Base-by-base conservation (phyloP, 2,888 invertebrate genomes). In the Phragmatobia fuliginosa region DNA sequence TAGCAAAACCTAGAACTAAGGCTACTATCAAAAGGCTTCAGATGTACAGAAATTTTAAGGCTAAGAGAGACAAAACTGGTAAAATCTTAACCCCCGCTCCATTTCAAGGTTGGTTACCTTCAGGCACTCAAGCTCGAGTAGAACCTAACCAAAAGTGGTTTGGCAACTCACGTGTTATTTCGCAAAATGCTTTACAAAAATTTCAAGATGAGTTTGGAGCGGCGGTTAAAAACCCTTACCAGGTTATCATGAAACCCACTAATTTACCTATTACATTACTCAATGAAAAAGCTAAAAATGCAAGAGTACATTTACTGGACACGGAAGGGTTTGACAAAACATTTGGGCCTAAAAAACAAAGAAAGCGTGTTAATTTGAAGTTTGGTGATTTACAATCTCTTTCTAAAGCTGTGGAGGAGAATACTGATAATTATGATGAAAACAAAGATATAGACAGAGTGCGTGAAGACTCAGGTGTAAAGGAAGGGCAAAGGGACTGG, bases 131-230 rank as follows among this genome's bases (percentile, higher is more conserved):
- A 88, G 98, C 99, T 41, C 96, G 99, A 72, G 98, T 99, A 0
- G 99, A 99, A 92, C 99, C 99, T 3, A 99, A 98, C 82, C 98
- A 99, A 84, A 98, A 98, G 90, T 99, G 99, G 99, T 99, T 99
- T 92, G 99, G 99, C 25, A 99, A 99, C 90, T 99, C 99, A 0
- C 96, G 99, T 76, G 99, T 99, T 0, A 98, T 99, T 80, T 98
- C 99, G 0, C 99, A 99, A 92, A 97, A 96, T 85, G 97, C 98
- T 0, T 88, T 98, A 41, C 98, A 98, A 90, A 98, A 98, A 87
- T 98, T 98, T 86, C 98, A 99, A 95, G 98, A 98, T 59, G 99
- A 99, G 93, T 96, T 99, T 88, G 99, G 99, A 28, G 98, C 98
- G 84, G 99, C 98, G 41, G 96, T 99, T 67, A 98, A 97, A 87